phyloP scores from a whole-genome alignment of 2,888 invertebrate species.

The Synergus laeviventris region DNA sequence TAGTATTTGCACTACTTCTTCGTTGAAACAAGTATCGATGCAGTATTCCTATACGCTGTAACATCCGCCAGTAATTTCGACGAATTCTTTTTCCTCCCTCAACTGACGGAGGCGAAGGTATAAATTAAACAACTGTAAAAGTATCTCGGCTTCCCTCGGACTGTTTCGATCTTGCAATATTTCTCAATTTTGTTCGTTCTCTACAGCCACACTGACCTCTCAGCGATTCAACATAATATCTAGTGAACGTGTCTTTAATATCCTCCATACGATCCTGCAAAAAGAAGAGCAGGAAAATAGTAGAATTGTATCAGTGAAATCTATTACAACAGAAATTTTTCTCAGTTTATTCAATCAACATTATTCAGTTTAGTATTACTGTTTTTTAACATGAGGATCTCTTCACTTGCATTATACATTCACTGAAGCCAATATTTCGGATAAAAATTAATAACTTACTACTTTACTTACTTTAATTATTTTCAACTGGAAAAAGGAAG shows the following conservation, averaged over 20 bases:
- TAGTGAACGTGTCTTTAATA: conserved; percentile 5
- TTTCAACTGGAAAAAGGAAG: background rate
- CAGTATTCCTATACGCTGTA: conserved; percentile 20
- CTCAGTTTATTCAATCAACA: background rate
- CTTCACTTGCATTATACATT: background rate
- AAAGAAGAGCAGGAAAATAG: background rate
- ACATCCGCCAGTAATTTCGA: background rate
- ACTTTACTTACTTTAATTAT: background rate
- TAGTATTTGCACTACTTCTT: conserved; percentile 32
- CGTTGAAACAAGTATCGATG: conserved; percentile 30
- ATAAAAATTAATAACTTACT: background rate
- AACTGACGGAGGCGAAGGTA: background rate
- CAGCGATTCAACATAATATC: conserved; percentile 6
- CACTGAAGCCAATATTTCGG: background rate
- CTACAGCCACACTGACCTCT: conserved; percentile 1
- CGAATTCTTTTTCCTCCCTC: conserved; percentile 9
- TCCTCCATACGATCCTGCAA: background rate
- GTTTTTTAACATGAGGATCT: background rate
- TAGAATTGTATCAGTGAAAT: background rate
- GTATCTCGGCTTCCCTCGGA: conserved; percentile 7
- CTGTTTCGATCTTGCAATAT: conserved; percentile 5
- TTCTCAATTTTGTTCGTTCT: background rate
- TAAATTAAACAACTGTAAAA: conserved; percentile 11
- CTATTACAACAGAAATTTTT: background rate
- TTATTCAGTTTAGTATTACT: background rate